Percentiles rank a stretch among this genome's conserved stretches.
Conservation (phyloP, 2,888 invertebrate genomes). For the Tipula helvola region DNA sequence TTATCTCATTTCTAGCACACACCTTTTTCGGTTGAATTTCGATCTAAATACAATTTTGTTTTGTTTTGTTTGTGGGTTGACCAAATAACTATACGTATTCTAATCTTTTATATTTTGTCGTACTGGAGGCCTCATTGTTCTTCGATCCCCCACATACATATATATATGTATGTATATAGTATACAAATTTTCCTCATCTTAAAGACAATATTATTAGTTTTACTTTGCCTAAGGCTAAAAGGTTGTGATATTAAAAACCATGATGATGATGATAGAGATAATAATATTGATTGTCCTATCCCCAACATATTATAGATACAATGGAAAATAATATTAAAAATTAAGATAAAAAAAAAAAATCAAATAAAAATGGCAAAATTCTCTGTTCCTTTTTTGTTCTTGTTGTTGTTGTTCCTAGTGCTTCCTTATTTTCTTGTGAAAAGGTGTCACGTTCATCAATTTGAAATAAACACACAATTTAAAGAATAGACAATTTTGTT, state of each 20-base stretch:
- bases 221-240: not conserved
- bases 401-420: not conserved
- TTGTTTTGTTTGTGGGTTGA: not conserved
- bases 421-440: not conserved
- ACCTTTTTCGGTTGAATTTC: not conserved
- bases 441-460: slow-evolving; percentile 4
- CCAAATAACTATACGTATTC: not conserved
- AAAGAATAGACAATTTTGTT: not conserved
- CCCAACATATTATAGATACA: not conserved
- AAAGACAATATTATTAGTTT: slow-evolving; percentile 4
- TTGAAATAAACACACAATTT: slow-evolving; percentile 4
- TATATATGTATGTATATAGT: not conserved
- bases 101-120: not conserved
- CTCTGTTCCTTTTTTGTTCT: not conserved
- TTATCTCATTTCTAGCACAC: not conserved
- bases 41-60: not conserved
- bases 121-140: not conserved
- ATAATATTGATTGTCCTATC: slow-evolving; percentile 4
- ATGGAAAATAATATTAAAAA: slow-evolving; percentile 4
- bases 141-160: not conserved
- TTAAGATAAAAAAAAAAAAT: not conserved
- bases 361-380: not conserved
- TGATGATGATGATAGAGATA: not conserved
- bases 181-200: not conserved
- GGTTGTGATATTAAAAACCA: slow-evolving; percentile 4